Evolutionary conservation across 2,113 vertebrate genomes (phyloP).

Genomic region (Ctenomys sociabilis): DNA sequence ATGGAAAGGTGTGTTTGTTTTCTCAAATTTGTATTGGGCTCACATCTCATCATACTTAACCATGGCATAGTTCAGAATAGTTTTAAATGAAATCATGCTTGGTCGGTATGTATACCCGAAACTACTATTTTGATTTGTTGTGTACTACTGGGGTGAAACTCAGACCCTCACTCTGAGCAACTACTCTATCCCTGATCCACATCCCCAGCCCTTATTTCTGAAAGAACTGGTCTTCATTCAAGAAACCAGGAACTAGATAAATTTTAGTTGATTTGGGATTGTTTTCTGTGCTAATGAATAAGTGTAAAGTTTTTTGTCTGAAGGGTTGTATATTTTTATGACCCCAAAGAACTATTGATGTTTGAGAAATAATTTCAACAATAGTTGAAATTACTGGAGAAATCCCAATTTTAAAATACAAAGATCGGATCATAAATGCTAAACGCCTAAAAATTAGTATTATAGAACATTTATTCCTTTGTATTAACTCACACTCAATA

Average conservation of each 20-base stretch:
- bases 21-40: constrained; percentile 14
- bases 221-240: constrained; percentile 21
- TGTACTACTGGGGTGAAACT: background rate
- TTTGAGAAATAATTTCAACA: constrained; percentile 33
- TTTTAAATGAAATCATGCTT: constrained; percentile 8
- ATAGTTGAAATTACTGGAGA: constrained; percentile 1
- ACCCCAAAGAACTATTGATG: background rate
- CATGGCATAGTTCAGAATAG: background rate
- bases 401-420: background rate
- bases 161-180: background rate
- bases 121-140: background rate
- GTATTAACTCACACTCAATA: background rate
- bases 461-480: constrained; percentile 41
- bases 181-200: background rate
- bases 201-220: background rate
- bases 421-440: background rate
- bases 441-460: background rate
- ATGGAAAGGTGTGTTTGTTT: background rate
- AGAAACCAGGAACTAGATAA: constrained; percentile 1
- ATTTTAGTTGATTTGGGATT: background rate
- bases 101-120: constrained; percentile 24
- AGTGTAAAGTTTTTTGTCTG: background rate
- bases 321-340: background rate
- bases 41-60: background rate
- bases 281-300: constrained; percentile 5